Evolutionary conservation across 2,888 invertebrate species (phyloP), one percentile per base, ranked within the genome.

Genomic region (Hemaris fuciformis): DNA sequence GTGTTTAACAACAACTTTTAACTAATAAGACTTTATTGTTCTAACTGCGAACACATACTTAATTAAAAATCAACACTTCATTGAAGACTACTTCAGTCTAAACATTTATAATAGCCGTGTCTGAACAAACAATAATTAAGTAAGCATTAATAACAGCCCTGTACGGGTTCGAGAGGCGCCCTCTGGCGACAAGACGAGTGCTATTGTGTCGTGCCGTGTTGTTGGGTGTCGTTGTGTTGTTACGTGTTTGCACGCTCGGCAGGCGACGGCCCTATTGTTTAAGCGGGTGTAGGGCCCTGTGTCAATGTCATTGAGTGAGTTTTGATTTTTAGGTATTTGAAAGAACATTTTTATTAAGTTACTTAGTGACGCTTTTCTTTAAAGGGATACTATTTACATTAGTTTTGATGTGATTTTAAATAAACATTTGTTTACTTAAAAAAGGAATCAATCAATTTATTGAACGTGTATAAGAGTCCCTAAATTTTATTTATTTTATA

Each of bases 201-300:
- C 75, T 73, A 78, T 84, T 78, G 76, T 81, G 69, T 62, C 70
- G 23, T 42, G 31, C 1, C 34, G 61, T 60, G 60, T 60, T 48
- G 62, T 60, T 66, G 18, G 27, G 31, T 69, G 71, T 77, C 67
- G 66, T 68, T 72, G 70, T 72, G 75, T 73, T 80, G 72, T 74
- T 70, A 61, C 66, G 60, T 62, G 84, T 86, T 85, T 81, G 75
- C 77, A 74, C 72, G 80, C 74, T 74, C 79, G 81, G 74, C 80
- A 80, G n/a, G 74, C 80, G 82, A 74, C 80, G 81, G 73, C 80
- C 80, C 79, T 79, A 82, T 83, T 85, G 85, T 83, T 84, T 81
- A 75, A 70, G 71, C 68, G 56, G 62, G 64, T 70, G 64, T 61
- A 82, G 84, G 72, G 72, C 71, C 67, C 77, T 84, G 72, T 73